Percentiles rank a stretch among this genome's conserved stretches.
phyloP scores from a whole-genome alignment of 2,113 vertebrate genomes.

The Eulemur macaco region DNA sequence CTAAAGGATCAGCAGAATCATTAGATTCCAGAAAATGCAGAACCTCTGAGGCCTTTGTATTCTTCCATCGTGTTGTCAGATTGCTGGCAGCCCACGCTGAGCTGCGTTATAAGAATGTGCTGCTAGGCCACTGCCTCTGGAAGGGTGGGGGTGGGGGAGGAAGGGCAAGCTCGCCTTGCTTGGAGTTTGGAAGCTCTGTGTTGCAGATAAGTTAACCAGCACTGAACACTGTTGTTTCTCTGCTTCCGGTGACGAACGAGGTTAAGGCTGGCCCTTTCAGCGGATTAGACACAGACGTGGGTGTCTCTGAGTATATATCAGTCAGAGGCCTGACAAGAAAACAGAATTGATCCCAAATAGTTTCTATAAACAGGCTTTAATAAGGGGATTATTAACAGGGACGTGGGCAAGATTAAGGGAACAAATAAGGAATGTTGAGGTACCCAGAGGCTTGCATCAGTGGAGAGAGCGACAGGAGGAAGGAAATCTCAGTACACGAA shows the following conservation, averaged over 20 bases:
- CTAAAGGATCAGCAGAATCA: constrained; percentile 56
- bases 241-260: background rate
- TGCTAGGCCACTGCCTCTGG: background rate
- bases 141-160: background rate
- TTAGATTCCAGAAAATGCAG: constrained; percentile 62
- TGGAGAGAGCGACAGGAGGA: background rate
- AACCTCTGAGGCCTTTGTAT: constrained; percentile 63
- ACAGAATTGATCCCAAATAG: background rate
- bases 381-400: background rate
- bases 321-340: background rate
- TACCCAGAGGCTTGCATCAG: background rate
- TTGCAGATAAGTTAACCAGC: background rate
- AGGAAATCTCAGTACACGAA: background rate
- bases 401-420: background rate
- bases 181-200: background rate
- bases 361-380: background rate
- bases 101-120: constrained; percentile 25
- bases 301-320: background rate
- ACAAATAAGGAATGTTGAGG: background rate
- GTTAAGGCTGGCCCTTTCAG: background rate
- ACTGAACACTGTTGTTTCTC: background rate
- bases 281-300: background rate
- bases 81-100: constrained; percentile 51
- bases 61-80: constrained; percentile 65
- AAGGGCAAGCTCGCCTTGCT: background rate